These are phyloP conservation scores for Diplodus puntazzo DNA, from an alignment of 2,797 vertebrate species.

Conservation along the genomic window DNA sequence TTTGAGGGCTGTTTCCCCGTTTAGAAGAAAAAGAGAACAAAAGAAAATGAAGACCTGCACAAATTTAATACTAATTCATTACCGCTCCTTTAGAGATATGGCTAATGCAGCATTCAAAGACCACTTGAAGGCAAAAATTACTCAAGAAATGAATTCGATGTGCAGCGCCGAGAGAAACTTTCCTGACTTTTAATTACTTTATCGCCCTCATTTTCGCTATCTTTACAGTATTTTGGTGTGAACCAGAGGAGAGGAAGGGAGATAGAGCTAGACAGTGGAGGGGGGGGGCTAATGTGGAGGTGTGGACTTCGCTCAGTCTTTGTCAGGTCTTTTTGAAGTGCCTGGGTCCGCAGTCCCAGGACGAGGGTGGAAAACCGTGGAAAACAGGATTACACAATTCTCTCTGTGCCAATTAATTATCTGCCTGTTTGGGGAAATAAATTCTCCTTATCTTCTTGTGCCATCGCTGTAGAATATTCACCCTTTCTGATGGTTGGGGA, in stretches of 20 bases:
- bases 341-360: slow-evolving; percentile 39
- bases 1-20: slow-evolving; percentile 1
- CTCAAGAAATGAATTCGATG: slow-evolving; percentile 61
- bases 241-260: slow-evolving; percentile 28
- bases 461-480: slow-evolving; percentile 45
- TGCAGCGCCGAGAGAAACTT: slow-evolving; percentile 54
- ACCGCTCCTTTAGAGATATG: slow-evolving; percentile 61
- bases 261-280: slow-evolving; percentile 20
- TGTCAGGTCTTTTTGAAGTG: slow-evolving; percentile 61
- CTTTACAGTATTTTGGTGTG: slow-evolving; percentile 42
- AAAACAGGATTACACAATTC: slow-evolving; percentile 75
- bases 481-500: slow-evolving; percentile 36
- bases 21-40: slow-evolving; percentile 32
- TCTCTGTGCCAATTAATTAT: slow-evolving; percentile 78
- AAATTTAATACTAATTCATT: slow-evolving; percentile 65
- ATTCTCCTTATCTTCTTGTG: slow-evolving; percentile 54
- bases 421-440: slow-evolving; percentile 71
- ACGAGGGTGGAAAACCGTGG: slow-evolving; percentile 54
- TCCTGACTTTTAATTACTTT: slow-evolving; percentile 76
- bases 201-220: slow-evolving; percentile 62
- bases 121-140: slow-evolving; percentile 60
- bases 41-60: slow-evolving; percentile 43
- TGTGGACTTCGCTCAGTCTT: slow-evolving; percentile 34
- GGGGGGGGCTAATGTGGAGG: slow-evolving; percentile 18
- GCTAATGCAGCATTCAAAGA: slow-evolving; percentile 64